Conservation (phyloP, 2,888 invertebrate genomes). For the Troides oblongomaculatus region DNA sequence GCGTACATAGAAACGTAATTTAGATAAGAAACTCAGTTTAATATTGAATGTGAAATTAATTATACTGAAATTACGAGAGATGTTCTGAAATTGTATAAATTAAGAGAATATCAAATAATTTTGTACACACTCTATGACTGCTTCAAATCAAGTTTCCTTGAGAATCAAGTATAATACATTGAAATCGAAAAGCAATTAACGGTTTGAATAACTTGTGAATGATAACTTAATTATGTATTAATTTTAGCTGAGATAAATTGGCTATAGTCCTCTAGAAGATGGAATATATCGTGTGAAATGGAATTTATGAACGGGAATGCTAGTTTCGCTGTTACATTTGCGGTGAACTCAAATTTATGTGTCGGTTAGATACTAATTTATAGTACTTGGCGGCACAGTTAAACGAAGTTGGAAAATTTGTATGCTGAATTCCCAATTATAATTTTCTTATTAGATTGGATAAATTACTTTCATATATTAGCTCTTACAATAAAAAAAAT, state of each 20-base stretch:
- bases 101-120: neutral
- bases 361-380: neutral
- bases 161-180: neutral
- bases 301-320: neutral
- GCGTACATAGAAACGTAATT: too few relatives aligned
- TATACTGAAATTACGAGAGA: too few relatives aligned
- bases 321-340: neutral
- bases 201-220: neutral
- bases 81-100: neutral
- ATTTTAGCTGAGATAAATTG: neutral
- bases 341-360: neutral
- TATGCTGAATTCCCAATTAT: too few relatives aligned
- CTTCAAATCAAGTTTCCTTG: neutral
- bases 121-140: neutral
- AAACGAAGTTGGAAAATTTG: neutral
- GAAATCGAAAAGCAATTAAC: neutral
- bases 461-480: too few relatives aligned
- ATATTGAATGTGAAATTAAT: too few relatives aligned
- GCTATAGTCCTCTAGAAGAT: neutral
- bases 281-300: neutral
- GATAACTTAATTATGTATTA: neutral
- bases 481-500: too few relatives aligned
- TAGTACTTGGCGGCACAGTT: slow-evolving; percentile 1
- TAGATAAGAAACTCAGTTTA: too few relatives aligned
- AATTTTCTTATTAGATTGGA: too few relatives aligned